Base-by-base conservation (phyloP, 1,140 invertebrate species). In the Drosophila seguyi region DNA sequence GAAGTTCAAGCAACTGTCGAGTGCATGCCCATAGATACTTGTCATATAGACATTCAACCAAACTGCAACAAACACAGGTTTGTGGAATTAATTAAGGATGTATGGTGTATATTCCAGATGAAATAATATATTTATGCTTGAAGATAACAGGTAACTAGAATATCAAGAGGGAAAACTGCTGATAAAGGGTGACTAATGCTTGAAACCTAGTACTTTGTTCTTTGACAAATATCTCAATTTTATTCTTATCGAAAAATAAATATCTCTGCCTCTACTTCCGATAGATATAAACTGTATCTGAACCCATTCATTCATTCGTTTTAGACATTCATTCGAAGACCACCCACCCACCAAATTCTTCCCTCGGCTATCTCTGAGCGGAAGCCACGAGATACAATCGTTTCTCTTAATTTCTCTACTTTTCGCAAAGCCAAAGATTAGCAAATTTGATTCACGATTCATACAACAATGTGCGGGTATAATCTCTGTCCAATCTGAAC, bases 1-100 rank as follows among this genome's bases (percentile, higher is more conserved):
- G 79, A 72, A 78, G 87, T 90, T 87, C 73, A 90, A 90, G 75
- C 82, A 90, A 90, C 85, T 90, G 62, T 63, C 36, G 62, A 87
- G 81, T 84, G 66, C 55, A 45, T 20, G 48, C 45, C 48, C 55
- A 73, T 41, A 69, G 68, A 58, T 72, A 71, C 27, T 36, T 34
- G 44, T n/a, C 25, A 25, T 38, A 38, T 22, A 47, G 20, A 65
- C 36, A 69, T 57, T 25, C 39, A 60, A 41, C 39, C 11, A 58
- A 39, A 29, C 7, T n/a, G 14, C 22, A 3, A 50, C 11, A 34
- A 31, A 6, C 2, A 27, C 8, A 11, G 16, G 14, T 29, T 29
- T 11, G 25, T 5, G 25, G 25, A 52, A 22, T 8, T 20, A 34
- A 14, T 2, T 20, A 20, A 2, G 29, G 13, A 20, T 34, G 7